Conservation (phyloP, 2,888 invertebrate genomes). For the Eulithis testata region DNA sequence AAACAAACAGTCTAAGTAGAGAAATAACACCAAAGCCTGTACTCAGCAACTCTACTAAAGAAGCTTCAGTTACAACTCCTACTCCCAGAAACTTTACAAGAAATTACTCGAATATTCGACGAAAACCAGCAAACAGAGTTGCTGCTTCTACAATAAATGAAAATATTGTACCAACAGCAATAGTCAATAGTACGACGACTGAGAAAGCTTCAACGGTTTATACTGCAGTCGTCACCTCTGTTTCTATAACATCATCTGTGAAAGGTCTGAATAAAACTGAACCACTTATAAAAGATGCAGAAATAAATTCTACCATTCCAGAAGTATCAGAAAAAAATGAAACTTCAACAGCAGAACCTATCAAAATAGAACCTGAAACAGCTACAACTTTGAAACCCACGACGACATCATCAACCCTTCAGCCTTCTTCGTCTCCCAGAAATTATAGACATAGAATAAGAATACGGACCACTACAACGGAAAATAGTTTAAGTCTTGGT, state of each 20-base stretch:
- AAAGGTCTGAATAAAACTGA: constrained; percentile 78
- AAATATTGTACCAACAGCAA: constrained; percentile 47
- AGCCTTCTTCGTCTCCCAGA: constrained; percentile 46
- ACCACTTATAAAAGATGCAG: constrained; percentile 54
- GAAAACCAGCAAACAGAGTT: constrained; percentile 64
- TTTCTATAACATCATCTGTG: constrained; percentile 81
- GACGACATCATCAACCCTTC: constrained; percentile 46
- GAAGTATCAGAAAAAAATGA: constrained; percentile 48
- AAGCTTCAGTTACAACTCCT: constrained; percentile 49
- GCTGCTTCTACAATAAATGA: constrained; percentile 65
- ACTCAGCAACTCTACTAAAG: constrained; percentile 49
- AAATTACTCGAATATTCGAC: constrained; percentile 68
- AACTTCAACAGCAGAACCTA: constrained; percentile 50
- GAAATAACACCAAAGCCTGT: constrained; percentile 47
- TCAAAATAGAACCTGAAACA: constrained; percentile 60
- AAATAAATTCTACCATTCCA: constrained; percentile 54
- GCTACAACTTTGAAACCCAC: constrained; percentile 43
- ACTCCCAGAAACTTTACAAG: constrained; percentile 69
- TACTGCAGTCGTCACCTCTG: constrained; percentile 81
- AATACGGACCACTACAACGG: constrained; percentile 75
- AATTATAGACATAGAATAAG: constrained; percentile 69
- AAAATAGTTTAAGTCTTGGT: constrained; percentile 53
- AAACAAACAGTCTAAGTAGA: constrained; percentile 45
- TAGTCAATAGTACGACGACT: constrained; percentile 70
- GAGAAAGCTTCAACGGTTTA: constrained; percentile 79